phyloP scores from a whole-genome alignment of 1,140 invertebrate genomes.

The Brachionus angularis region DNA sequence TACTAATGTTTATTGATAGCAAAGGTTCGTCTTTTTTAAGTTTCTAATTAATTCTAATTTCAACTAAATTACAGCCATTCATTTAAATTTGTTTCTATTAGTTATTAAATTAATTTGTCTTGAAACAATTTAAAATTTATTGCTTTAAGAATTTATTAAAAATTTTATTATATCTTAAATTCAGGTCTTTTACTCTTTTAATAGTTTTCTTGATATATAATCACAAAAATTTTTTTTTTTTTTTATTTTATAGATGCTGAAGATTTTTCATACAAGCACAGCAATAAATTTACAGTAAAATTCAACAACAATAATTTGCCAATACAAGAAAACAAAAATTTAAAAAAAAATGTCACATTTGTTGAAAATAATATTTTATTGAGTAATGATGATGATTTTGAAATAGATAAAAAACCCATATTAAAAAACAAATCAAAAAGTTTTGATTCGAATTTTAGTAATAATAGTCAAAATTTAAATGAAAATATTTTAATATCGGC shows the following conservation, averaged over 20 bases:
- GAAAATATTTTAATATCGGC: constrained; percentile 26
- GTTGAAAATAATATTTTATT: background rate
- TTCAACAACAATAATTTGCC: background rate
- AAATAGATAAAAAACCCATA: no score
- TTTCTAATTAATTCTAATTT: no score
- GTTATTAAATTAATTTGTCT: no score
- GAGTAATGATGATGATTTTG: background rate
- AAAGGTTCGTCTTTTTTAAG: no score
- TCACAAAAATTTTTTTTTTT: background rate
- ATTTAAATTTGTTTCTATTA: no score
- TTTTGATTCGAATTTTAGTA: no score
- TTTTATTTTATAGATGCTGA: constrained; percentile 14
- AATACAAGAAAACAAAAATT: constrained; percentile 22
- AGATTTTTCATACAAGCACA: constrained; percentile 21
- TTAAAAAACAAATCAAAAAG: no score
- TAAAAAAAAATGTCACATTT: constrained; percentile 35
- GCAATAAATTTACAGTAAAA: constrained; percentile 22
- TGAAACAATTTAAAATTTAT: no score
- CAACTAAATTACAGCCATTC: no score
- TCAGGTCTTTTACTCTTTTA: no score
- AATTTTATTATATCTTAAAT: no score
- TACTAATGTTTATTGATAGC: constrained; percentile 23
- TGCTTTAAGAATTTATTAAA: no score
- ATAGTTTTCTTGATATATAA: background rate
- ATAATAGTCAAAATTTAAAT: background rate